Evolutionary conservation across 2,888 invertebrate genomes (phyloP).

Genomic region (Saturnia pavonia): DNA sequence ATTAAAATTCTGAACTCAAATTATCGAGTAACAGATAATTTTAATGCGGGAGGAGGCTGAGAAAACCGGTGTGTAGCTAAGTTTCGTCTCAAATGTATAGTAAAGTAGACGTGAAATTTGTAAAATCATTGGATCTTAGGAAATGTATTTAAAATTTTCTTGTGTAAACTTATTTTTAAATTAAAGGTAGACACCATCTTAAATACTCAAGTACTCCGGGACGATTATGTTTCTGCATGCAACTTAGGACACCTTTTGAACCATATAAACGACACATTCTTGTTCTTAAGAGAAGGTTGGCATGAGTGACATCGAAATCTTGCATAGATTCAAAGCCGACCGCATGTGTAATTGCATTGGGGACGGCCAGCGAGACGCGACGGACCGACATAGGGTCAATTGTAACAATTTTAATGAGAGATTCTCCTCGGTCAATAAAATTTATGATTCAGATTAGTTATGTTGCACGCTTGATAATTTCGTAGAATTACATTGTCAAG

Average conservation of each 20-base stretch:
- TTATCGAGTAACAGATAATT: no score
- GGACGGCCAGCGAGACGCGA: neutral
- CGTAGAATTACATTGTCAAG: no score
- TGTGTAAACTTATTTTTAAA: neutral
- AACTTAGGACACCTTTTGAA: neutral
- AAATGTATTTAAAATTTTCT: no score
- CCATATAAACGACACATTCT: neutral
- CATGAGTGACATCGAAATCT: neutral
- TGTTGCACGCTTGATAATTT: neutral
- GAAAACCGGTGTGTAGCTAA: no score
- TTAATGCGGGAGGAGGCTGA: no score
- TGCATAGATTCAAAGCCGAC: neutral
- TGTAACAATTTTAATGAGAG: neutral
- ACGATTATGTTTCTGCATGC: neutral
- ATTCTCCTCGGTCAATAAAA: slow-evolving; percentile 3
- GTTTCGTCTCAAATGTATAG: no score
- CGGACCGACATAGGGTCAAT: neutral
- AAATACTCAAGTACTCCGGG: neutral
- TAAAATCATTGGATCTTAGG: no score
- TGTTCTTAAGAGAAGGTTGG: neutral
- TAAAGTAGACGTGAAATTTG: no score
- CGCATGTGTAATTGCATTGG: neutral
- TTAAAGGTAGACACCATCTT: neutral
- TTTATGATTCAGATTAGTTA: neutral
- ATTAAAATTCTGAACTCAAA: no score